Conservation (phyloP, 2,113 vertebrate species). For the Chlamydotis undulata region DNA sequence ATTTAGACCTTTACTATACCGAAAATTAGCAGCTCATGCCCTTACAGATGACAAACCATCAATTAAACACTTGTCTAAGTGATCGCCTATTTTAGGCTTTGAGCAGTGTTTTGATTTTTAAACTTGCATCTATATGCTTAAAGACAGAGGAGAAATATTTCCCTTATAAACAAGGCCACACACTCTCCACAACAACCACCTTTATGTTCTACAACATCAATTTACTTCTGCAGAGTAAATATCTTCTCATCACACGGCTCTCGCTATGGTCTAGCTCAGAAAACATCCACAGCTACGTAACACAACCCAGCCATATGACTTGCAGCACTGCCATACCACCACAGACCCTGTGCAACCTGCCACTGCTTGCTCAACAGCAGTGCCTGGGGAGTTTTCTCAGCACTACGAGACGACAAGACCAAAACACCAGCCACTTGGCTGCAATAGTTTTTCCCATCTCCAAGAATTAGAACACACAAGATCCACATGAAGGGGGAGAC, state of each 20-base stretch:
- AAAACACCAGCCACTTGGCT: not conserved
- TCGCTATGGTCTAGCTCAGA: not conserved
- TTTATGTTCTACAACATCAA: not conserved
- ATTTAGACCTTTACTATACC: not conserved
- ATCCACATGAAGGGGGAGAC: not conserved
- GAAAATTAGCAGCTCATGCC: not conserved
- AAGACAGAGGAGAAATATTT: not conserved
- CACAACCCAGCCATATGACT: not conserved
- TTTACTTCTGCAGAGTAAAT: not conserved
- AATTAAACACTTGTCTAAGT: not conserved
- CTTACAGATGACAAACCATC: not conserved
- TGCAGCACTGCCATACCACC: not conserved
- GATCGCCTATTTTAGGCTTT: not conserved
- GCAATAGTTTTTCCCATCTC: not conserved
- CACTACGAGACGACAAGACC: not conserved
- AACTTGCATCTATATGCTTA: not conserved
- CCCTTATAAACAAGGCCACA: not conserved
- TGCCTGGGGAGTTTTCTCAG: not conserved
- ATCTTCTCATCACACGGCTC: not conserved
- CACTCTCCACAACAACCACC: not conserved
- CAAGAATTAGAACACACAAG: not conserved
- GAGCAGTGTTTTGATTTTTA: not conserved
- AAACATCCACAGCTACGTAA: not conserved
- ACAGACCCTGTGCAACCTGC: fast-evolving
- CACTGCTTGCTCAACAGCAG: not conserved